Percentiles rank a stretch among this genome's conserved stretches.
These are phyloP conservation scores for Cottoperca gobio DNA, from an alignment of 2,797 vertebrate genomes.

Conservation along the genomic window DNA sequence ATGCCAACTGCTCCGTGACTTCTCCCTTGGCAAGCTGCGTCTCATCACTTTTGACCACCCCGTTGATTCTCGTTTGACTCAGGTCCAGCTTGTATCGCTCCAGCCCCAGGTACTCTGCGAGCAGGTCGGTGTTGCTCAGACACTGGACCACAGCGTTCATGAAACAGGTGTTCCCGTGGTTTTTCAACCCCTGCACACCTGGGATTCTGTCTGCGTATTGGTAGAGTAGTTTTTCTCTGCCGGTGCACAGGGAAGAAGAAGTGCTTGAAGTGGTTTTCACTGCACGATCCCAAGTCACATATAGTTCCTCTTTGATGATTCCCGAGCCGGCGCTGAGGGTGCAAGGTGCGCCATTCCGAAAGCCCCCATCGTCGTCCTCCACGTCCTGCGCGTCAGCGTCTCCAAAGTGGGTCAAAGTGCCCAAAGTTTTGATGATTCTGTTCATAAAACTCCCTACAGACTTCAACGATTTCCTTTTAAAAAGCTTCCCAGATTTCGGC, in stretches of 20 bases:
- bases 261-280: constrained; percentile 65
- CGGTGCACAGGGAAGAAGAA: constrained; percentile 65
- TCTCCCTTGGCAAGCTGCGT: constrained; percentile 78
- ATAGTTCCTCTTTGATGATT: constrained; percentile 60
- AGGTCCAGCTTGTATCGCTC: constrained; percentile 83
- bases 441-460: constrained; percentile 86
- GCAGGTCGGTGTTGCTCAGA: constrained; percentile 94
- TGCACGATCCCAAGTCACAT: constrained; percentile 45
- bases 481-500: constrained; percentile 73
- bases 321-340: constrained; percentile 75
- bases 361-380: constrained; percentile 89
- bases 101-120: constrained; percentile 92
- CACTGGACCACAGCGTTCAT: constrained; percentile 98
- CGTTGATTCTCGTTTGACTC: constrained; percentile 45
- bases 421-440: constrained; percentile 88
- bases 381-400: constrained; percentile 72
- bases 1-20: constrained; percentile 92
- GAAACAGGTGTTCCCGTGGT: constrained; percentile 98
- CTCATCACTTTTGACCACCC: constrained; percentile 55
- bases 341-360: constrained; percentile 81
- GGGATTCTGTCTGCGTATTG: constrained; percentile 85
- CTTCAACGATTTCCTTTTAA: constrained; percentile 85
- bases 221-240: constrained; percentile 76
- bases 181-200: constrained; percentile 92
- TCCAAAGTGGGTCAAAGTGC: constrained; percentile 84